phyloP scores from a whole-genome alignment of 2,888 invertebrate genomes.

The Psylliodes chrysocephalus region DNA sequence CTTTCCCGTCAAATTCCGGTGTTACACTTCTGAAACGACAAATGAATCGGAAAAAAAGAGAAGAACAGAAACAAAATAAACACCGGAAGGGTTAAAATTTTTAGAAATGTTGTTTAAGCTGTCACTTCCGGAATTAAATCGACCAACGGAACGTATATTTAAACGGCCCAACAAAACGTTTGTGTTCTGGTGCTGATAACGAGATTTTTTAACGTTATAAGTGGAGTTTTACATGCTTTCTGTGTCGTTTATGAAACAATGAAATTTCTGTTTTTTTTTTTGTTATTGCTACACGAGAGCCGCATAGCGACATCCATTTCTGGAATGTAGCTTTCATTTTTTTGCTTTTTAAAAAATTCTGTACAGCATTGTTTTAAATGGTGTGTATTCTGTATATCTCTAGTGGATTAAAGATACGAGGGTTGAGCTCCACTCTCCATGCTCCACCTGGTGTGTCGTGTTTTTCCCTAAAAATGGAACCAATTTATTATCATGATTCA shows the following conservation, averaged over 20 bases:
- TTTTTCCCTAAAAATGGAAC: no score
- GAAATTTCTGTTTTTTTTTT: constrained; percentile 17
- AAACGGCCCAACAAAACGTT: constrained; percentile 11
- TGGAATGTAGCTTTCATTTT: no score
- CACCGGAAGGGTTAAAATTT: not conserved
- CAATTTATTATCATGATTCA: no score
- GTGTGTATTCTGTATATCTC: no score
- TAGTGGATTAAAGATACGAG: no score
- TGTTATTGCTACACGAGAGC: no score
- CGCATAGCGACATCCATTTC: no score
- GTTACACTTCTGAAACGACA: constrained; percentile 1
- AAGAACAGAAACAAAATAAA: no score
- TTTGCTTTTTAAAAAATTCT: no score
- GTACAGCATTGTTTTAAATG: no score
- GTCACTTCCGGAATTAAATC: constrained; percentile 27
- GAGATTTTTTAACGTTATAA: not conserved
- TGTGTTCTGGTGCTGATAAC: constrained; percentile 20
- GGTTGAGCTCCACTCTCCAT: no score
- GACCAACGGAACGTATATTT: constrained; percentile 8
- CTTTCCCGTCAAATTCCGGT: not conserved
- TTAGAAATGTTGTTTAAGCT: constrained; percentile 26
- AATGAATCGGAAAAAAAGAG: constrained; percentile 7
- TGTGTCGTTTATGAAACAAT: constrained; percentile 14
- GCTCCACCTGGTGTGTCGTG: no score
- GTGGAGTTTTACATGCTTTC: constrained; percentile 20